Evolutionary conservation across 2,888 invertebrate species (phyloP).

Genomic region (Oscheius myriophilus): DNA sequence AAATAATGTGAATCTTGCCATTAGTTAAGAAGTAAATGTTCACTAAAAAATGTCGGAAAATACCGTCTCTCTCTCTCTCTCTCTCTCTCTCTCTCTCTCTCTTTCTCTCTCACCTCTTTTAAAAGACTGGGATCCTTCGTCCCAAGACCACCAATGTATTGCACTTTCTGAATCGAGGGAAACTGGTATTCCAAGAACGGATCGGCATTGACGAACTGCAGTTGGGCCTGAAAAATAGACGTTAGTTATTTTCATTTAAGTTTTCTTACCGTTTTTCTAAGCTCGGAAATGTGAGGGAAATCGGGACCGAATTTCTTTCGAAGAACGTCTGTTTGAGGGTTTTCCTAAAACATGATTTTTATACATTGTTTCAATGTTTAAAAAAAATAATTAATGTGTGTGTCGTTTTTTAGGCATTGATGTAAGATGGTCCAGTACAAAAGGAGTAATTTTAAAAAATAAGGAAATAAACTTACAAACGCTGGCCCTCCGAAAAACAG

Average conservation of each 20-base stretch:
- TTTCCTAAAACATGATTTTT: background rate
- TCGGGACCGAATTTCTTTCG: constrained; percentile 16
- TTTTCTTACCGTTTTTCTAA: constrained; percentile 13
- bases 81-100: no score
- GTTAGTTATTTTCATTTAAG: background rate
- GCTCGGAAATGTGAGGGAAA: constrained; percentile 2
- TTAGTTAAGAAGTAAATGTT: no score
- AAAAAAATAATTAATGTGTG: no score
- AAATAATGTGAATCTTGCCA: no score
- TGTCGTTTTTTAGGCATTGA: no score
- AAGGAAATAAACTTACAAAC: constrained; percentile 4
- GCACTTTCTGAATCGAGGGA: constrained; percentile 20
- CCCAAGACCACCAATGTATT: constrained; percentile 30
- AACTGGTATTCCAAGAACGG: constrained; percentile 24
- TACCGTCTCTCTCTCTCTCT: background rate
- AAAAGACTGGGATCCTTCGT: constrained; percentile 5
- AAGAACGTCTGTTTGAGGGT: constrained; percentile 7
- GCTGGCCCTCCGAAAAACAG: background rate
- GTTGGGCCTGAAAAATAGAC: constrained; percentile 1
- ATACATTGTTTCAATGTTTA: background rate
- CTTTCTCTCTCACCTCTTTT: constrained; percentile 5
- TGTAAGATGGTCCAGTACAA: no score
- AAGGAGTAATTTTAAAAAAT: no score
- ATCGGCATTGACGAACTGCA: constrained; percentile 26
- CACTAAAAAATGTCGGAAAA: background rate